Evolutionary conservation across 1,140 invertebrate species (phyloP), one percentile per base, ranked within the genome.

Genomic region (Brachionus manjavacas): DNA sequence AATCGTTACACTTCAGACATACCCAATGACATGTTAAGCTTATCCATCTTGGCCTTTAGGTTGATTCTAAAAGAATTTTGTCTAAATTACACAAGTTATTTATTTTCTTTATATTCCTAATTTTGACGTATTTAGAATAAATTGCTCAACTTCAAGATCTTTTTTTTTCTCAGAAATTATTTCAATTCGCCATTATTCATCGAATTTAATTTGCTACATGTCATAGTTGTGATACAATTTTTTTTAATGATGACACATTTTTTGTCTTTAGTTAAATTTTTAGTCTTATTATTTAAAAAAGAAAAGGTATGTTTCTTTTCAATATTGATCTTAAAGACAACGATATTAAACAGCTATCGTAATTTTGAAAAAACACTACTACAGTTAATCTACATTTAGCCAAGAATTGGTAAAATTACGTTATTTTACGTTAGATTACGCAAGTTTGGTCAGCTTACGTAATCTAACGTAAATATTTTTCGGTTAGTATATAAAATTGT

Each of bases 21-120:
- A 81, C 79, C 79, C 39, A 81, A 68, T 64, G 79, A 81, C 79
- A 81, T 81, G 79, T 11, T 81, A 12, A 81, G 49, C 60, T 81
- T 81, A 68, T 81, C 79, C 79, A 81, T 81, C 41, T 76, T 76
- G 20, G 12, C 12, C 1, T 49, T 76, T 25, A 25, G 1, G 25
- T 14, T 20, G 11, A n/a, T 23, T 28, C 14, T 4, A 25, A 14
- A 76, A 49, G 7, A 35, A 6, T 35, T 35, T 1, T 6, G 31
- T 35, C 20, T 49, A 7, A 76, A 49, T 49, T 49, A 9, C 23
- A 7, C 25, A 76, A n/a, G 7, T 23, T 49, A 9, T 28, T 23
- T 1, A 16, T 74, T 9, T 60, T 60, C 20, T 60, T 20, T 60
- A 60, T 60, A 20, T 60, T 60, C 16, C 3, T 25, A 60, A 8